Conservation (phyloP, 2,113 vertebrate genomes). For the Conger conger region DNA sequence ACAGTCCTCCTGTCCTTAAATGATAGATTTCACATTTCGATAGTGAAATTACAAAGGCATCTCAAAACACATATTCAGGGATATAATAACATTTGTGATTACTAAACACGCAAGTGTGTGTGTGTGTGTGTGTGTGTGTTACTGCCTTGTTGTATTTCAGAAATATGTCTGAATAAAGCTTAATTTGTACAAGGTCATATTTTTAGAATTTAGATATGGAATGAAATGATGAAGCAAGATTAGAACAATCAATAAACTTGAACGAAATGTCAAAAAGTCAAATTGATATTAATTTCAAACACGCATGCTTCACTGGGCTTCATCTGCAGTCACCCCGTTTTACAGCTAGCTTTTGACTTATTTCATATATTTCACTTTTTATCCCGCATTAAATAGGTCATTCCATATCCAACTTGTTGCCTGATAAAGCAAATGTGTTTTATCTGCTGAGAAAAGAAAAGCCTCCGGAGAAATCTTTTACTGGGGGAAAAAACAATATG, state of each 20-base stretch:
- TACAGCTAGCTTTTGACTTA: not conserved
- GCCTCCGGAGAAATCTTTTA: constrained; percentile 28
- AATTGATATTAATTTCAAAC: constrained; percentile 10
- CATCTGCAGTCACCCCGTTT: not conserved
- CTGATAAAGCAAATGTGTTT: constrained; percentile 19
- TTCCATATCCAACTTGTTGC: constrained; percentile 1
- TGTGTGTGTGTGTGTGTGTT: not conserved
- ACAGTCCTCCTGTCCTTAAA: too few relatives aligned
- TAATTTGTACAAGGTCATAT: not conserved
- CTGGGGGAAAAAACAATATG: constrained; percentile 51
- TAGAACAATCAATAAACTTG: constrained; percentile 6
- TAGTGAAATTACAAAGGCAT: too few relatives aligned
- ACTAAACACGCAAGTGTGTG: too few relatives aligned
- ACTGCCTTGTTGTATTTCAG: not conserved
- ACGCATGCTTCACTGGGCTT: not conserved
- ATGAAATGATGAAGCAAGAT: not conserved
- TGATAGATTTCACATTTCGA: too few relatives aligned
- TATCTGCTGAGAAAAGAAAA: constrained; percentile 4
- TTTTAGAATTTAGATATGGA: not conserved
- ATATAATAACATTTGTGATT: too few relatives aligned
- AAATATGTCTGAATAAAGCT: not conserved
- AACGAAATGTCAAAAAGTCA: not conserved
- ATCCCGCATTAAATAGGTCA: constrained; percentile 17
- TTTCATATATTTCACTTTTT: not conserved
- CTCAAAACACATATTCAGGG: too few relatives aligned